Conservation (phyloP, 2,888 invertebrate genomes). For the Xestia sexstrigata region DNA sequence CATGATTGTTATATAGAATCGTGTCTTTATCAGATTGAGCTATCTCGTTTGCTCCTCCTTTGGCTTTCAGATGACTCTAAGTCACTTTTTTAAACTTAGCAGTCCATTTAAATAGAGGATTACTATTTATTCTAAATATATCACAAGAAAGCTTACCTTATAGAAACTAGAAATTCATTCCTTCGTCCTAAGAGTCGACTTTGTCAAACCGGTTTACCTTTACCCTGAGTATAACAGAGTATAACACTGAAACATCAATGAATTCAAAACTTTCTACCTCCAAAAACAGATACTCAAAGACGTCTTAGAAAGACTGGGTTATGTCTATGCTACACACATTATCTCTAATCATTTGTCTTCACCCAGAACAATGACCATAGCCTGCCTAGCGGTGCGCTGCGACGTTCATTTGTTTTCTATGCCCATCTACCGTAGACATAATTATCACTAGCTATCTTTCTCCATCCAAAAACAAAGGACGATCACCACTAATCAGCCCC, state of each 20-base stretch:
- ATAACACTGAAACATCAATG: background rate
- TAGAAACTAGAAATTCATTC: background rate
- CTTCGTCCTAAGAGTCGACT: background rate
- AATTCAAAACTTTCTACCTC: background rate
- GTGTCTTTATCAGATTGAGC: background rate
- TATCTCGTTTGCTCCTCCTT: background rate
- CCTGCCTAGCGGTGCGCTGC: background rate
- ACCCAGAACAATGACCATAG: background rate
- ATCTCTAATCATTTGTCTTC: background rate
- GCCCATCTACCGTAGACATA: background rate
- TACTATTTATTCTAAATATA: background rate
- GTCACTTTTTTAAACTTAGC: background rate
- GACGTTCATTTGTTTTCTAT: background rate
- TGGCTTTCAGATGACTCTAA: background rate
- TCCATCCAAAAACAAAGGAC: constrained; percentile 41
- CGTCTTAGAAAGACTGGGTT: background rate
- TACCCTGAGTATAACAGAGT: too few relatives aligned
- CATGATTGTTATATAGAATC: background rate
- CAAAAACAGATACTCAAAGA: background rate
- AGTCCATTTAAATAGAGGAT: background rate
- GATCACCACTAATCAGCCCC: constrained; percentile 47
- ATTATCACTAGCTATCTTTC: background rate
- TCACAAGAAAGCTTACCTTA: background rate
- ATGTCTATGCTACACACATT: background rate
- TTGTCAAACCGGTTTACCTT: background rate